Base-by-base conservation (phyloP, 2,113 vertebrate genomes). In the Rissa tridactyla region DNA sequence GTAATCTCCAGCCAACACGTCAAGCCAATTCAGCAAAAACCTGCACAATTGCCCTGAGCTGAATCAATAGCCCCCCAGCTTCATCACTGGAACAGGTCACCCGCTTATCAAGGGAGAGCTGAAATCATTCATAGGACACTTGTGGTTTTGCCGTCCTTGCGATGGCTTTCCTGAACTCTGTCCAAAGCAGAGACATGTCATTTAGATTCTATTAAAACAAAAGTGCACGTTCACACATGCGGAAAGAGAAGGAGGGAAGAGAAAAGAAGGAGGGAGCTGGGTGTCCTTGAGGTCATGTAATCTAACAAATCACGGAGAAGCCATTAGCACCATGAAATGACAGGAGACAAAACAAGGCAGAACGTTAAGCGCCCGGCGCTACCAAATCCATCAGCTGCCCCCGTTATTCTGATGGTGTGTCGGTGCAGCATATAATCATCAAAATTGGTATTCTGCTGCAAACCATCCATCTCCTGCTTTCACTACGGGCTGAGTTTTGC, bases 151-250 rank as follows among this genome's bases (percentile, higher is more conserved):
- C 58, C 1, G 6, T 79, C 71, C 66, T 90, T 46, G 65, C 17
- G 7, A 46, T 78, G 68, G 86, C 78, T 95, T 82, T 55, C 66
- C 94, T 93, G 93, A 92, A 60, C 93, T 26, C 89, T 82, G 62
- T 36, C 76, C 88, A 76, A 61, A 93, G 82, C 85, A 57, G 68
- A 92, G 82, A 42, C 17, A 11, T 92, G 66, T 66, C 92, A 82
- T 86, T 95, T 70, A 47, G 83, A 89, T 70, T 82, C 96, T 91
- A 89, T 92, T 96, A 87, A 91, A 92, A 84, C 82, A 51, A 77
- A 85, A n/a, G 83, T 16, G 75, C 73, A 71, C 7, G 12, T 55
- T 40, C 5, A 0, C 38, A 36, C 4, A 3, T 1, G 2, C 3
- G 0, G 46, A 46, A 42, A 57, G 70, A 30, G 57, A n/a, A 76